Base-by-base conservation (phyloP, 2,797 vertebrate species). In the Bryconaethiops microstoma region DNA sequence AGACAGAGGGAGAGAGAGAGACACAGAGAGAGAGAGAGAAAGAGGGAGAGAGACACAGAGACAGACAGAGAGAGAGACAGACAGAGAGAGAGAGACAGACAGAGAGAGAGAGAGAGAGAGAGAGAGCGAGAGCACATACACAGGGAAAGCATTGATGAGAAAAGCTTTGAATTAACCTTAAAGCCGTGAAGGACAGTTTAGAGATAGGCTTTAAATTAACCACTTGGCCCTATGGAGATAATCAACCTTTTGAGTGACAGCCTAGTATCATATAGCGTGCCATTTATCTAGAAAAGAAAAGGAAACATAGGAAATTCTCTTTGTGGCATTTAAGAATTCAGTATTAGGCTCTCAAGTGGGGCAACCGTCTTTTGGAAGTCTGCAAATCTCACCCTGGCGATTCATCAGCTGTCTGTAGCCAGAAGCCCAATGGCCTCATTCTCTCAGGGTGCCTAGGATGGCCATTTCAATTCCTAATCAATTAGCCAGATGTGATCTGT, bases 111-210 rank as follows among this genome's bases (percentile, higher is more conserved):
- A 45, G 79, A 55, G 79, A 54, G 40, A 52, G 3, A 29, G 29
- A 29, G 29, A 29, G 29, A 29, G 29, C 1, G 29, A 29, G 29
- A 29, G 1, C 29, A 29, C 29, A 29, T 10, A 45, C 42, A 45
- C 42, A 45, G 42, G 9, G 69, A 69, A 83, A 71, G 35, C 59
- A 65, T 79, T 73, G 69, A 77, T 74, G 68, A 83, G 79, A 74
- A 76, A 63, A 70, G 67, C 67, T 81, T 80, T 74, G 73, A 78
- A 86, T 86, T 79, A 82, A 83, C 82, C 82, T 78, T 76, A 76
- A 80, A 63, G 42, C 50, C 2, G 19, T n/a, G 29, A 52, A 74
- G 62, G 74, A 79, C 71, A 1, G 69, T 29, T 60, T 40, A 10
- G 50, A 74, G 76, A 80, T 77, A 64, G 1, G 55, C 57, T 54